These are phyloP conservation scores for Buteo buteo DNA, from an alignment of 2,113 vertebrate genomes.

Conservation along the genomic window DNA sequence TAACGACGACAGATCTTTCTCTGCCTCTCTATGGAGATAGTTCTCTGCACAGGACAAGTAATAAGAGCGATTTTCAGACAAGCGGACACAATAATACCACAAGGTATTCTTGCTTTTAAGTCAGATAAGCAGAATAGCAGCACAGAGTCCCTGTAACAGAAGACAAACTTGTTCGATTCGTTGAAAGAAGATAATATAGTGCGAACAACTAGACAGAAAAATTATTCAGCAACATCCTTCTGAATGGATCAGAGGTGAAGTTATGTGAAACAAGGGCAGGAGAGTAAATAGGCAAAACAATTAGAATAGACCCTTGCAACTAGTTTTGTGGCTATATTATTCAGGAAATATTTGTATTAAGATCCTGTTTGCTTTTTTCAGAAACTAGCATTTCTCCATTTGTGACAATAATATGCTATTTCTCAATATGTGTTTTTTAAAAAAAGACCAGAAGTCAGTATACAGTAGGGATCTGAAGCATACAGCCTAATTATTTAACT, in stretches of 20 bases:
- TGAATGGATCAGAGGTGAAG: background rate
- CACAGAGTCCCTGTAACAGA: background rate
- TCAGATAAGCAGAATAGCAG: background rate
- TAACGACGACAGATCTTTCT: background rate
- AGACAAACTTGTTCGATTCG: background rate
- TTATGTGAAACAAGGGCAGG: background rate
- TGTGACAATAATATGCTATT: background rate
- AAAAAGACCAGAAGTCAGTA: background rate
- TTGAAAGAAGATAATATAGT: background rate
- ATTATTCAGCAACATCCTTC: background rate
- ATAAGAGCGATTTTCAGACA: background rate
- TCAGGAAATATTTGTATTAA: background rate
- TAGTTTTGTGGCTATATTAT: background rate
- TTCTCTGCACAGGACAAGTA: background rate
- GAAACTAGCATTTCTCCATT: background rate
- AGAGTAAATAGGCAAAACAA: background rate
- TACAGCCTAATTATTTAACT: background rate
- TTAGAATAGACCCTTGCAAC: background rate
- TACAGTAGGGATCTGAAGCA: background rate
- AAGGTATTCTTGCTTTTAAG: background rate
- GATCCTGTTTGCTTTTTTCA: background rate
- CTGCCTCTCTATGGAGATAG: background rate
- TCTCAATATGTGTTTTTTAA: background rate
- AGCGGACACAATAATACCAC: fast-evolving
- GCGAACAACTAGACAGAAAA: background rate